Percentiles rank a stretch among this genome's conserved stretches.
phyloP scores from a whole-genome alignment of 2,888 invertebrate species.

The Periphyllus acericola region DNA sequence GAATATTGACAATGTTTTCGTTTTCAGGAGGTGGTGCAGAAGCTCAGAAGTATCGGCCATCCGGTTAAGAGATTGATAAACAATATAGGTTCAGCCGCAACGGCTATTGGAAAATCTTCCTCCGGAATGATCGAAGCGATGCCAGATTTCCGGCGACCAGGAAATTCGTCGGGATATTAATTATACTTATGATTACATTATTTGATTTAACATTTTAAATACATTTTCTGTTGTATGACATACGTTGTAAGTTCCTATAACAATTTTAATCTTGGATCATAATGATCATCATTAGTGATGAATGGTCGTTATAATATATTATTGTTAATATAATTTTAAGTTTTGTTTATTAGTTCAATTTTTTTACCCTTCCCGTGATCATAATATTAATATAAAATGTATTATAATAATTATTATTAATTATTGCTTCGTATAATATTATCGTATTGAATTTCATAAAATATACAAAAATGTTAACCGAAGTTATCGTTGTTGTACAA shows the following conservation, averaged over 20 bases:
- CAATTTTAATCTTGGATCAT: background rate
- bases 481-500: no score
- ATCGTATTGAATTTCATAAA: no score
- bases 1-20: background rate
- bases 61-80: background rate
- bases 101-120: slow-evolving; percentile 8
- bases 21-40: slow-evolving; percentile 34
- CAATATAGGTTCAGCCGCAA: background rate
- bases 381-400: no score
- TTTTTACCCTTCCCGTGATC: background rate
- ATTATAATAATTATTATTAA: no score
- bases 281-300: background rate
- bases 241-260: background rate
- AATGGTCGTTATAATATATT: background rate
- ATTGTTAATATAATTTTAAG: background rate
- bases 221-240: background rate
- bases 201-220: background rate
- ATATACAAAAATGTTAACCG: no score
- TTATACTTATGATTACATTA: background rate
- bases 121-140: slow-evolving; percentile 36
- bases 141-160: slow-evolving; percentile 58
- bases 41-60: slow-evolving; percentile 42
- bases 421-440: no score
- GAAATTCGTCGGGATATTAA: slow-evolving; percentile 51
- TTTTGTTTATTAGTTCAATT: background rate